Base-by-base conservation (phyloP, 2,797 vertebrate species). In the Tragopan temminckii region DNA sequence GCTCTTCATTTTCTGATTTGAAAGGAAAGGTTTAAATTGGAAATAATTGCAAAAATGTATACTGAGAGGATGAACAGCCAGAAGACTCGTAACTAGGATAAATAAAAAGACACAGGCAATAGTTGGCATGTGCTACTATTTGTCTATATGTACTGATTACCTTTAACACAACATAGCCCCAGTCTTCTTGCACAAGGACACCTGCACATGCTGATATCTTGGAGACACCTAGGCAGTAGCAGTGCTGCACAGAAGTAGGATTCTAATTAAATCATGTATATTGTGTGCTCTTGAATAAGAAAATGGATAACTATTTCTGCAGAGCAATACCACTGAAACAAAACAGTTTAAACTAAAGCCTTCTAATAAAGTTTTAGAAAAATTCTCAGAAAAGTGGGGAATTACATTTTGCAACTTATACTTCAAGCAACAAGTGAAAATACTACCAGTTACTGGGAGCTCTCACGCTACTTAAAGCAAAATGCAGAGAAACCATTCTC, bases 21-120 rank as follows among this genome's bases (percentile, higher is more conserved):
- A 78, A 94, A 79, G 72, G 35, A 77, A 59, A 90, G 40, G 35
- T 69, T 88, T 69, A 35, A 53, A 40, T 50, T 38, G 86, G 35
- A 81, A 93, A 72, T 68, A 85, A 82, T 13, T 69, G 72, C 53
- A 64, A 74, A 90, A 92, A 82, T 36, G 17, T 76, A 62, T 62
- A n/a, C n/a, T 2, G 14, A 68, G 57, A 74, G 9, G 61, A 67
- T 8, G 23, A 78, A 62, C 18, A 81, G 67, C 71, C 53, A 80
- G 20, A 38, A 94, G 55, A 58, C 35, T 29, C 42, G 8, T 23
- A 78, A 64, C 13, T 50, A 68, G 66, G 63, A 78, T 76, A 91
- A 92, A 80, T 53, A 87, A 17, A 31, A 69, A 3, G 1, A 61
- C 23, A 48, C 9, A 67, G 63, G 45, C 67, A n/a, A 52, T 33